phyloP scores from a whole-genome alignment of 1,140 invertebrate species.

The Ctenoplectra terminalis region DNA sequence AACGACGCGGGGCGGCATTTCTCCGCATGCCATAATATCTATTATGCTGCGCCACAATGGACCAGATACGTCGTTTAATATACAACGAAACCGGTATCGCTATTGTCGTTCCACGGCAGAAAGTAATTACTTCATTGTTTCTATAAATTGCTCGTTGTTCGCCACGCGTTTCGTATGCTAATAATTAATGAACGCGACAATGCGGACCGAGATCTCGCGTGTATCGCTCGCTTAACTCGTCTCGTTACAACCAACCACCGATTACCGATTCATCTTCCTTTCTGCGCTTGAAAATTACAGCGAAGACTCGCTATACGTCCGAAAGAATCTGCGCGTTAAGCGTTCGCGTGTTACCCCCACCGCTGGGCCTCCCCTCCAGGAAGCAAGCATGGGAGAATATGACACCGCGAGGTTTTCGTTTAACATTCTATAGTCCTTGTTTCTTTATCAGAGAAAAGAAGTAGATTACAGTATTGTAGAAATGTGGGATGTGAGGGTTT shows the following conservation, averaged over 20 bases:
- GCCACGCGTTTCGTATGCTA: slow-evolving; percentile 54
- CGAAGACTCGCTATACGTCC: too few species aligned
- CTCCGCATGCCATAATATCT: slow-evolving; percentile 66
- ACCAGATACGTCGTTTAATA: slow-evolving; percentile 61
- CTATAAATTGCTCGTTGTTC: slow-evolving; percentile 63
- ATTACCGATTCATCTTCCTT: neutral
- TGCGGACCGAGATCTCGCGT: slow-evolving; percentile 12
- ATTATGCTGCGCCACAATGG: slow-evolving; percentile 64
- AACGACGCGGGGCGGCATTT: slow-evolving; percentile 56
- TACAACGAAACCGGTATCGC: slow-evolving; percentile 63
- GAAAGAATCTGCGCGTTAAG: too few species aligned
- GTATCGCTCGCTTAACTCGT: neutral
- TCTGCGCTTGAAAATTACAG: too few species aligned
- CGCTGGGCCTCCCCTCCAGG: too few species aligned
- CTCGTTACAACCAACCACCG: neutral
- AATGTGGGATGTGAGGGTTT: too few species aligned
- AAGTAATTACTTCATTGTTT: slow-evolving; percentile 69
- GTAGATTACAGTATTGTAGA: too few species aligned
- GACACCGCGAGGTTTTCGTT: too few species aligned
- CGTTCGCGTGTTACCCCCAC: too few species aligned
- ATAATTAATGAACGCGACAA: slow-evolving; percentile 64
- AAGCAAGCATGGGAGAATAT: too few species aligned
- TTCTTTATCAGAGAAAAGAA: too few species aligned
- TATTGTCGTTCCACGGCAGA: slow-evolving; percentile 60
- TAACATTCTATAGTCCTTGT: too few species aligned